A percentile compares a stretch with the other conserved stretches of the same genome.
These are phyloP conservation scores for Apodemus speciosus DNA, from an alignment of 2,113 vertebrate species.

Conservation along the genomic window DNA sequence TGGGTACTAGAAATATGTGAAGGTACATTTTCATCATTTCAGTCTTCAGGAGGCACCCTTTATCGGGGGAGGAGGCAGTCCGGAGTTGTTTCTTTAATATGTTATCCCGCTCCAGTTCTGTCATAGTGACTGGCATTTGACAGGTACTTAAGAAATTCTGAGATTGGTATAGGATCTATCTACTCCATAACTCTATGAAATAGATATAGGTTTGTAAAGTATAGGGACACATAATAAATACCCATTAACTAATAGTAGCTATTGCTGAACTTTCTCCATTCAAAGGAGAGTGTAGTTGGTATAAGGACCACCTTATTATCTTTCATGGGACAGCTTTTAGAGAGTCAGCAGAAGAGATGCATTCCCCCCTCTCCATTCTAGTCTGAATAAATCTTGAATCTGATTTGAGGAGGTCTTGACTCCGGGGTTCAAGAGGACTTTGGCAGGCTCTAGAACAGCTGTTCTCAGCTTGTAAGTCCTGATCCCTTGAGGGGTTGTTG, in stretches of 20 bases:
- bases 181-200: not conserved
- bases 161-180: not conserved
- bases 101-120: not conserved
- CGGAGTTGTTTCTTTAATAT: not conserved
- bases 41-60: not conserved
- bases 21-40: conserved; percentile 15
- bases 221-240: not conserved
- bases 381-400: not conserved
- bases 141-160: conserved; percentile 35
- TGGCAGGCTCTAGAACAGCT: not conserved
- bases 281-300: not conserved
- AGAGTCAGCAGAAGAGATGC: not conserved
- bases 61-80: not conserved
- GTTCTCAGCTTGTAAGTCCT: not conserved
- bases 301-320: not conserved
- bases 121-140: not conserved
- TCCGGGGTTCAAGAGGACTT: not conserved
- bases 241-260: not conserved
- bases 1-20: conserved; percentile 20
- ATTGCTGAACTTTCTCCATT: not conserved
- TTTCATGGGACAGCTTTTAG: not conserved
- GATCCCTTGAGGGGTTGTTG: not conserved
- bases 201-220: not conserved
- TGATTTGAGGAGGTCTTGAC: not conserved
- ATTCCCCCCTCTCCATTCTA: not conserved